Evolutionary conservation across 2,113 vertebrate species (phyloP).

Genomic region (Paracanthobrama guichenoti): DNA sequence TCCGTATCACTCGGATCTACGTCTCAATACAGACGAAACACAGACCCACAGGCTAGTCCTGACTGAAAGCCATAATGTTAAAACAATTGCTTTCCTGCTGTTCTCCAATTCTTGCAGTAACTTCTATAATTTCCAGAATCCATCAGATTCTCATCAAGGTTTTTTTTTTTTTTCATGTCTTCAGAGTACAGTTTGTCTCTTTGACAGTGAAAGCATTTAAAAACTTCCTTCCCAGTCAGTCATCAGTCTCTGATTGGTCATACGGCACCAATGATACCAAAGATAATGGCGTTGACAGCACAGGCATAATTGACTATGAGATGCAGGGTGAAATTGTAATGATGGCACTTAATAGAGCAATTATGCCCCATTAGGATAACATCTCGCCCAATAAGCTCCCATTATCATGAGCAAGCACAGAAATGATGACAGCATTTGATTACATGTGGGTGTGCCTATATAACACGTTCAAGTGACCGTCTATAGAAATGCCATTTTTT

Average conservation of each 20-base stretch:
- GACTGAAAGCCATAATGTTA: neutral
- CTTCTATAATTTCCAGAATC: neutral
- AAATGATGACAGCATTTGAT: slow-evolving; percentile 36
- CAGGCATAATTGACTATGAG: slow-evolving; percentile 51
- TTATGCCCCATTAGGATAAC: slow-evolving; percentile 52
- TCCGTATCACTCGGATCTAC: too few species aligned
- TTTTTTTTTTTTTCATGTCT: neutral
- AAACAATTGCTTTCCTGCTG: neutral
- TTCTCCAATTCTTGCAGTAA: neutral
- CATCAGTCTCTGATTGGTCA: neutral
- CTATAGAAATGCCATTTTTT: slow-evolving; percentile 36
- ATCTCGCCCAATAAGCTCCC: slow-evolving; percentile 41
- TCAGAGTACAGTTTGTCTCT: neutral
- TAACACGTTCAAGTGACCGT: slow-evolving; percentile 34
- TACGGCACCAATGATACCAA: slow-evolving; percentile 15
- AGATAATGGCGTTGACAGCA: slow-evolving; percentile 39
- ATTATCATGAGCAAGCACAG: slow-evolving; percentile 42
- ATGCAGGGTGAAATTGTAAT: slow-evolving; percentile 47
- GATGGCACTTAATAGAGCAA: slow-evolving; percentile 57
- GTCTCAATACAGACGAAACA: too few species aligned
- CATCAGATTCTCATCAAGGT: neutral
- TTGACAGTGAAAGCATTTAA: slow-evolving; percentile 4
- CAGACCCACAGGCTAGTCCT: too few species aligned
- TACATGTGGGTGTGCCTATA: slow-evolving; percentile 34
- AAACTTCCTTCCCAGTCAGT: slow-evolving; percentile 9